Percentiles rank a stretch among this genome's conserved stretches.
phyloP scores from a whole-genome alignment of 2,113 vertebrate genomes.

The Passer domesticus region DNA sequence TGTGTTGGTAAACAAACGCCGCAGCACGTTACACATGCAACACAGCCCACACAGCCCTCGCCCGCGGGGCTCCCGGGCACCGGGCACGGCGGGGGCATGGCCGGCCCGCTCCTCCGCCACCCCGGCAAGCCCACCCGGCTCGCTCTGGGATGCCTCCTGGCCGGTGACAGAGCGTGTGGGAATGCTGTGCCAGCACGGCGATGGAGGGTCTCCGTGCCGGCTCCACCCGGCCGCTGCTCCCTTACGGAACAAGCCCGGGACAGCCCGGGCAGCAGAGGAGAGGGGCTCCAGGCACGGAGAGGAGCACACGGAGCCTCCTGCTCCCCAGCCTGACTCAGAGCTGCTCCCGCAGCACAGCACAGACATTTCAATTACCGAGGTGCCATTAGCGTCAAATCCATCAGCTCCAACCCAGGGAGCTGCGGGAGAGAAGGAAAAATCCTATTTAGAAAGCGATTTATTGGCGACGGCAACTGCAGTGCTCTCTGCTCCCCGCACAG shows the following conservation, averaged over 20 bases:
- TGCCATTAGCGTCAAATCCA: conserved; percentile 10
- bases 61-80: not conserved
- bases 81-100: rapidly evolving
- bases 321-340: not conserved
- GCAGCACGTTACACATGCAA: not conserved
- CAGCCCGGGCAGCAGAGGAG: not conserved
- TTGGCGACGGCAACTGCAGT: not conserved
- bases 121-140: not conserved
- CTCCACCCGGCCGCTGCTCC: not conserved
- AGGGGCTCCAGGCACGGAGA: not conserved
- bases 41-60: not conserved
- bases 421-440: not conserved
- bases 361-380: not conserved
- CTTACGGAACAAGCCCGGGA: rapidly evolving
- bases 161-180: rapidly evolving
- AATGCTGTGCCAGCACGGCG: rapidly evolving
- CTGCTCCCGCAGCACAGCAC: not conserved
- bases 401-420: not conserved
- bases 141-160: rapidly evolving
- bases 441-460: not conserved
- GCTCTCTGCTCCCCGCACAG: not conserved
- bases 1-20: conserved; percentile 39
- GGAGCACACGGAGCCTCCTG: not conserved
- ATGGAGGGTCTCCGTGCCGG: not conserved
- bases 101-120: rapidly evolving